Conservation (phyloP, 2,797 vertebrate species). For the Micromesistius poutassou region DNA sequence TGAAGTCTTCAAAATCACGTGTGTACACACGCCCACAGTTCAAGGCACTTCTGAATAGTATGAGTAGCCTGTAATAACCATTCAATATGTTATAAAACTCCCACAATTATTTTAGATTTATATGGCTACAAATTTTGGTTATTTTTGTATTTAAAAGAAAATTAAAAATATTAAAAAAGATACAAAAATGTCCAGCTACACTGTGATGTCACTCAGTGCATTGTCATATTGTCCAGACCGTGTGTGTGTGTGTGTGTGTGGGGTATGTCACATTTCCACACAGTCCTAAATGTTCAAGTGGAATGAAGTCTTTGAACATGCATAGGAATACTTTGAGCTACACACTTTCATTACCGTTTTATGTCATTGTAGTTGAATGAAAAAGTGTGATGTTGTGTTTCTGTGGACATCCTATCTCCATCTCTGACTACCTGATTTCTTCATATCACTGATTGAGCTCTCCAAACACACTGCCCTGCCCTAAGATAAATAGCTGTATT, state of each 20-base stretch:
- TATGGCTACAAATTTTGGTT: conserved; percentile 6
- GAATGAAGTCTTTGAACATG: conserved; percentile 4
- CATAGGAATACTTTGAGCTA: conserved; percentile 1
- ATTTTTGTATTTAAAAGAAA: conserved; percentile 8
- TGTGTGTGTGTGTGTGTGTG: not conserved
- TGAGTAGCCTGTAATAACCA: not conserved
- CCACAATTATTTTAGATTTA: not conserved
- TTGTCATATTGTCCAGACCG: not conserved
- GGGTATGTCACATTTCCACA: not conserved
- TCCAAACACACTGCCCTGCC: conserved; percentile 61
- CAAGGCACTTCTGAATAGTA: not conserved
- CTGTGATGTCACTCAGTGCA: conserved; percentile 4
- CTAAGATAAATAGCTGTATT: conserved; percentile 75
- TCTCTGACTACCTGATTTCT: conserved; percentile 31
- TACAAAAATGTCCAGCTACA: conserved; percentile 3
- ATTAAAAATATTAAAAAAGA: conserved; percentile 26
- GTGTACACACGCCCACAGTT: not conserved
- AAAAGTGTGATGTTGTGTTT: conserved; percentile 55
- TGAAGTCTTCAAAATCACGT: not conserved
- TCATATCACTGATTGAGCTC: conserved; percentile 57
- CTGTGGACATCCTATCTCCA: conserved; percentile 56
- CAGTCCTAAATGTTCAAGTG: not conserved
- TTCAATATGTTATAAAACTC: conserved; percentile 4
- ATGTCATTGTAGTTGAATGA: conserved; percentile 44
- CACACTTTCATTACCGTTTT: conserved; percentile 21